These are phyloP conservation scores for Anolis apletophallus DNA, from an alignment of 2,797 vertebrate genomes.

Conservation along the genomic window DNA sequence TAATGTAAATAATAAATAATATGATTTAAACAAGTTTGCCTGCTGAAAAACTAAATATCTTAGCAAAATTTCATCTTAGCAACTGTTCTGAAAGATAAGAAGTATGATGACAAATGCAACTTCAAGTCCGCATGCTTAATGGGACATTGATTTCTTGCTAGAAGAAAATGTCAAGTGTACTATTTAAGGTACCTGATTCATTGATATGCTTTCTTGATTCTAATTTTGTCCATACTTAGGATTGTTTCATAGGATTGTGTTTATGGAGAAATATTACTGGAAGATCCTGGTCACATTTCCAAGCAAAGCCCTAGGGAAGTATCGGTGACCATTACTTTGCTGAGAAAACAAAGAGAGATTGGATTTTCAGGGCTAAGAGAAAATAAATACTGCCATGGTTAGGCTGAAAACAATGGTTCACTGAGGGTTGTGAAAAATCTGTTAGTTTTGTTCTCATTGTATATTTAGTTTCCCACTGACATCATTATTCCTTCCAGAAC, in stretches of 20 bases:
- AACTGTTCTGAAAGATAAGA: background rate
- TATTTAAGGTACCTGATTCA: background rate
- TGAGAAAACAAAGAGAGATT: constrained; percentile 11
- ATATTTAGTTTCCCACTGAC: too few relatives aligned
- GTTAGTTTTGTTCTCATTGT: background rate
- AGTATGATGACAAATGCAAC: constrained; percentile 2
- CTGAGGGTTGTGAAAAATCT: background rate
- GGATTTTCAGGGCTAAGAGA: constrained; percentile 19
- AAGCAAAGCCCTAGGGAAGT: background rate
- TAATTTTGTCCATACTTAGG: background rate
- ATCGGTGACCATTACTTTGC: constrained; percentile 14
- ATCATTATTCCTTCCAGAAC: too few relatives aligned
- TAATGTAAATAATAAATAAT: too few relatives aligned
- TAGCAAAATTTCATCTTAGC: background rate
- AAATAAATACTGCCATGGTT: background rate
- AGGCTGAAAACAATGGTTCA: background rate
- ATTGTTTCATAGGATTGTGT: background rate
- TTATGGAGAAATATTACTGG: background rate
- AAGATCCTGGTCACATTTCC: background rate
- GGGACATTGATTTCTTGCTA: background rate
- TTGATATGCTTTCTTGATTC: background rate
- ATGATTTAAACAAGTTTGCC: background rate
- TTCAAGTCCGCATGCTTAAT: background rate
- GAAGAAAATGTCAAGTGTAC: background rate
- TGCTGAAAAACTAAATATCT: background rate